Base-by-base conservation (phyloP, 2,797 vertebrate genomes). In the Megaceryle alcyon region DNA sequence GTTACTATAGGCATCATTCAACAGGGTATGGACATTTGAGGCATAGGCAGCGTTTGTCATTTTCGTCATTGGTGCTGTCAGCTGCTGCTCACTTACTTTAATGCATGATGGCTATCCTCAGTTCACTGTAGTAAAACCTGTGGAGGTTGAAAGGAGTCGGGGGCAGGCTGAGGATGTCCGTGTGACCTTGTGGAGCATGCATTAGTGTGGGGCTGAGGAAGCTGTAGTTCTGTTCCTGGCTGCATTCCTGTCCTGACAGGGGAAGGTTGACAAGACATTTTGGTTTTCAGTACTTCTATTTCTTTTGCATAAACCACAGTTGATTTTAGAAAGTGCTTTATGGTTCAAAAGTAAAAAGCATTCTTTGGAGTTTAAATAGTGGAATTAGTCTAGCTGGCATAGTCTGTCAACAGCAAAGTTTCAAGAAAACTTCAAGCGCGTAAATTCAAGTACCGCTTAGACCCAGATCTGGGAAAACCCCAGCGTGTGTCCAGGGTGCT, bases 401-500 rank as follows among this genome's bases (percentile, higher is more conserved):
- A 48, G 28, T 75, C 3, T 49, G 57, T 64, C 59, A 82, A 18
- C 48, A 65, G 1, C 2, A 3, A 28, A 39, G 65, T 72, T 86
- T 84, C 59, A 33, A n/a, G 49, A 25, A 28, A 44, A 75, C 12
- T 72, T 88, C 18, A 65, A n/a, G 10, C 29, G 6, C 26, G 4
- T 78, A 39, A 73, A 57, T 49, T 70, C n/a, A 94, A 21, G 15
- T 57, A 33, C 43, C 5, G 1, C 53, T 75, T 71, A 17, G 53
- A 41, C 59, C 29, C 26, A 69, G 48, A 69, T 23, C 5, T 4
- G 6, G 46, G n/a, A 61, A 66, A 43, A 19, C 11, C 0, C 0
- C 28, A 35, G 29, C 25, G 6, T 0, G 0, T 54, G 57, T 78
- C n/a, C 2, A 1, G 57, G 69, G 41, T 14, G 20, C 70, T 73